Evolutionary conservation across 2,113 vertebrate species (phyloP), one percentile per base, ranked within the genome.

Genomic region (Ranitomeya variabilis): DNA sequence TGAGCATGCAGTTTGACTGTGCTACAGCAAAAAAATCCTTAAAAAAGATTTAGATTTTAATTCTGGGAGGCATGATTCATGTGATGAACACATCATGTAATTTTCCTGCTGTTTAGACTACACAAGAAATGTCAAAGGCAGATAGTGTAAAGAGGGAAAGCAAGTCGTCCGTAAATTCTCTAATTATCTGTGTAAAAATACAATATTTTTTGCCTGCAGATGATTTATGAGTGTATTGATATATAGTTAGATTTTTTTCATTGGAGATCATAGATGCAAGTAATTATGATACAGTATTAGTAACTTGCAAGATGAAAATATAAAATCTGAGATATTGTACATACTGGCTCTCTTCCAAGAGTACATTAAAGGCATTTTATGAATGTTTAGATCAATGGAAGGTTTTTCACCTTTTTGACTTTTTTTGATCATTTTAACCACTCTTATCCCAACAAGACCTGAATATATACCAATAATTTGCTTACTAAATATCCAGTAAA

Each of bases 41-140:
- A 51, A 45, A 76, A 26, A 5, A 51, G 15, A 76, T 80, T 96
- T 93, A 94, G 94, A 94, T 92, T 95, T 95, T 95, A 94, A 77
- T 97, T 96, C 97, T 95, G 96, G 95, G 95, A 97, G 96, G 95
- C 95, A 88, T 95, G 95, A 95, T 96, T 95, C 95, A 95, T 98
- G 97, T 99, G 96, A 96, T 98, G 96, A 97, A 97, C 97, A 98
- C 97, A 96, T 97, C 95, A 96, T 96, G 96, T 97, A 97, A 98
- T 99, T 98, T 98, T 96, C 95, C 93, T 95, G 96, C 96, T 95
- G 95, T 96, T 97, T 95, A 95, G 96, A 95, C 95, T 93, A 93
- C 92, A 95, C 95, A 92, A 91, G 95, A 98, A 99, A 99, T 98
- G 97, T 98, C 97, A 99, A 94, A 95, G 94, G 95, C 96, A 97